Evolutionary conservation across 2,113 vertebrate genomes (phyloP).

Genomic region (Archilochus colubris): DNA sequence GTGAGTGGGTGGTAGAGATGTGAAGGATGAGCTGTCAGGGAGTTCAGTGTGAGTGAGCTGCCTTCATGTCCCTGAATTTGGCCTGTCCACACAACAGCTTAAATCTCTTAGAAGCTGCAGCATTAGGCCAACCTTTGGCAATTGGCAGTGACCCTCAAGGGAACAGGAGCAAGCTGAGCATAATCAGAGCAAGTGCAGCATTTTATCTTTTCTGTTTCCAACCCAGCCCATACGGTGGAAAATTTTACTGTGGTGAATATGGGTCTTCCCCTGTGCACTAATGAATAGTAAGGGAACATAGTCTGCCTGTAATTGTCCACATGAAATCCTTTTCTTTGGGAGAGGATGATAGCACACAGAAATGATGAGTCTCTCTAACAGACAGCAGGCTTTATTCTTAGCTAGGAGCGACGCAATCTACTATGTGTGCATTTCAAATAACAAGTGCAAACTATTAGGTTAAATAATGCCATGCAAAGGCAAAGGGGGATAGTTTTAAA

Average conservation of each 20-base stretch:
- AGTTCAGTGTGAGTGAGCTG: background rate
- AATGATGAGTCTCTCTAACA: background rate
- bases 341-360: background rate
- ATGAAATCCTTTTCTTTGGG: background rate
- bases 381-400: background rate
- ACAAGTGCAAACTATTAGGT: background rate
- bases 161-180: background rate
- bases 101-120: background rate
- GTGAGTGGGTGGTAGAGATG: conserved; percentile 10
- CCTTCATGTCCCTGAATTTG: background rate
- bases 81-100: background rate
- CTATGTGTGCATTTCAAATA: background rate
- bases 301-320: background rate
- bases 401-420: background rate
- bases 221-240: background rate
- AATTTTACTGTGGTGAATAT: fast-evolving
- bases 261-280: background rate
- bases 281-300: background rate
- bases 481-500: conserved; percentile 31
- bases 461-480: conserved; percentile 21
- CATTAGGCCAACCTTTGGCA: background rate
- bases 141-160: background rate
- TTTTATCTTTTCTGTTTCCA: background rate
- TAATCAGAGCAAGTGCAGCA: background rate
- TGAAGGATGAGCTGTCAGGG: background rate